phyloP scores from a whole-genome alignment of 2,888 invertebrate species.

The Galerucella calmariensis region DNA sequence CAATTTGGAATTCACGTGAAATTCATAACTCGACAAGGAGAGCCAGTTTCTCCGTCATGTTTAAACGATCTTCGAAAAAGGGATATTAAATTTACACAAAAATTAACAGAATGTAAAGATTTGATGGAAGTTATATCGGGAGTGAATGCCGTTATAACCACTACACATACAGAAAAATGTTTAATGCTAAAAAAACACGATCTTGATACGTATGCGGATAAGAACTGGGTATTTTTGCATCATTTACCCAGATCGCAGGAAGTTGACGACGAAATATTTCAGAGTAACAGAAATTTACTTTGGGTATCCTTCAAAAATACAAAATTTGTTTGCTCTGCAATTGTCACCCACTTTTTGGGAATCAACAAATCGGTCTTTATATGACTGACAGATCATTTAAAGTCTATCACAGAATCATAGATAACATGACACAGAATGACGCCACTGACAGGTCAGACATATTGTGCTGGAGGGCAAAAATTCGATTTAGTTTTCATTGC shows the following conservation, averaged over 20 bases:
- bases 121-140: slow-evolving; percentile 25
- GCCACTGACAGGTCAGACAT: too few species aligned
- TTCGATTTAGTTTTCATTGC: too few species aligned
- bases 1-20: slow-evolving; percentile 31
- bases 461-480: too few species aligned
- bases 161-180: slow-evolving; percentile 24
- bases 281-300: slow-evolving; percentile 33
- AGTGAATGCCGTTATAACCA: slow-evolving; percentile 30
- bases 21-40: slow-evolving; percentile 29
- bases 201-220: slow-evolving; percentile 30
- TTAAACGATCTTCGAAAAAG: slow-evolving; percentile 21
- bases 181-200: slow-evolving; percentile 21
- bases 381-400: too few species aligned
- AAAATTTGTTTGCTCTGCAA: slow-evolving; percentile 38
- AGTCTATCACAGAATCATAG: too few species aligned
- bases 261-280: slow-evolving; percentile 38
- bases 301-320: slow-evolving; percentile 36
- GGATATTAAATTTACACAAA: slow-evolving; percentile 18
- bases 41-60: slow-evolving; percentile 31
- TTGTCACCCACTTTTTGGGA: slow-evolving; percentile 28
- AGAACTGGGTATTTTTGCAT: slow-evolving; percentile 36
- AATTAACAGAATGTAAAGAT: slow-evolving; percentile 26
- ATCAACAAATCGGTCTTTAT: not conserved
- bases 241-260: slow-evolving; percentile 32
- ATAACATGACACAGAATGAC: too few species aligned